Conservation (phyloP, 2,113 vertebrate genomes). For the Haemorhous mexicanus region DNA sequence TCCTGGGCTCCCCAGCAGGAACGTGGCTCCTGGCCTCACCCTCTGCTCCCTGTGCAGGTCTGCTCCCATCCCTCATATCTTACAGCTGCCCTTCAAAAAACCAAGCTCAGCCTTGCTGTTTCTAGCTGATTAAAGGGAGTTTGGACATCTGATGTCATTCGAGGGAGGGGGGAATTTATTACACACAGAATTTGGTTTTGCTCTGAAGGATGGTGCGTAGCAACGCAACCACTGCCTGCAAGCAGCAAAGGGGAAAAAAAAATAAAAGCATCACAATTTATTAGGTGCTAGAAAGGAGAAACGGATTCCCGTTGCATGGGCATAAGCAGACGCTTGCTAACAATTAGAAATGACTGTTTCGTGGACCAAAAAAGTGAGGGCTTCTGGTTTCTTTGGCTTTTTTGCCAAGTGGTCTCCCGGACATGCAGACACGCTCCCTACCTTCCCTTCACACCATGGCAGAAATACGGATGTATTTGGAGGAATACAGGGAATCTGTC, state of each 20-base stretch:
- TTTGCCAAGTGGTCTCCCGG: not conserved
- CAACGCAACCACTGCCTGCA: not conserved
- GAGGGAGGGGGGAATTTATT: not conserved
- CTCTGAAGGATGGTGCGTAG: not conserved
- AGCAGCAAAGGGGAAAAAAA: conserved; percentile 12
- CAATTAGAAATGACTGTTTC: conserved; percentile 4
- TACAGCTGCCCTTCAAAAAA: not conserved
- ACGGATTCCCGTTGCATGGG: not conserved
- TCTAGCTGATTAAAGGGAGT: not conserved
- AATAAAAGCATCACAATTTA: conserved; percentile 44
- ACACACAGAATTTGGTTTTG: not conserved
- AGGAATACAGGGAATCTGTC: not conserved
- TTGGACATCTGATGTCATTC: not conserved
- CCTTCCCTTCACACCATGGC: accelerated
- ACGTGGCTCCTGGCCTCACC: not conserved
- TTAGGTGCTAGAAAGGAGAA: conserved; percentile 45
- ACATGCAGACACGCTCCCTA: not conserved
- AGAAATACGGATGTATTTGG: not conserved
- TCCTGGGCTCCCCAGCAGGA: conserved; percentile 18
- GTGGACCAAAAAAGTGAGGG: not conserved
- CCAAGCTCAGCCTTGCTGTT: conserved; percentile 3
- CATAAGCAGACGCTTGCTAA: conserved; percentile 1
- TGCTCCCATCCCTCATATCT: not conserved
- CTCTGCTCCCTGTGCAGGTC: not conserved
- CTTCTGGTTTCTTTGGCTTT: not conserved